These are phyloP conservation scores for Lamellibrachia satsuma DNA, from an alignment of 2,888 invertebrate species.

Conservation along the genomic window DNA sequence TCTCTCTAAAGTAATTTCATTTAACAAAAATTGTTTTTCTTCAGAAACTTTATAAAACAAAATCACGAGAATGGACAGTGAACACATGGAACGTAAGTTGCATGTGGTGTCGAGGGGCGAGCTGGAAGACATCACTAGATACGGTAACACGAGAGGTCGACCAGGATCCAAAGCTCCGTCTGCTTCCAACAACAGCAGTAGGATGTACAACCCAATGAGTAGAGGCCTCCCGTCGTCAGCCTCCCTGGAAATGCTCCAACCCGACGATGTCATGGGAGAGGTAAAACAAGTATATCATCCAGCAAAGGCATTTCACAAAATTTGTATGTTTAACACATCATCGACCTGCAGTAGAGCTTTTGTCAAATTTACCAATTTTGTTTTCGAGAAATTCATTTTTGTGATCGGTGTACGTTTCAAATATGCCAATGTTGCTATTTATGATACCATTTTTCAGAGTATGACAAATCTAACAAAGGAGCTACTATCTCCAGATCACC, in stretches of 20 bases:
- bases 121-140: constrained; percentile 28
- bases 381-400: too few species aligned
- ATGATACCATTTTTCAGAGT: too few species aligned
- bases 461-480: too few species aligned
- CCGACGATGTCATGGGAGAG: constrained; percentile 28
- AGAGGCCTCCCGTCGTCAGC: neutral
- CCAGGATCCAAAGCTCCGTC: constrained; percentile 20
- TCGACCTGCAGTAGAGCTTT: too few species aligned
- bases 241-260: constrained; percentile 28
- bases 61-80: constrained; percentile 21
- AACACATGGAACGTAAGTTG: constrained; percentile 22
- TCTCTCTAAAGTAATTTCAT: neutral
- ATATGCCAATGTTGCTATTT: too few species aligned
- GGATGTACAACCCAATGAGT: constrained; percentile 18
- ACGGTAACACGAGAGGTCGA: constrained; percentile 7
- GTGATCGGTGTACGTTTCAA: too few species aligned
- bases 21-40: neutral
- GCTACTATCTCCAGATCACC: too few species aligned
- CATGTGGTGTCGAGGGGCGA: constrained; percentile 25
- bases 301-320: neutral
- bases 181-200: constrained; percentile 14
- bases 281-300: neutral
- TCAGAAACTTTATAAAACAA: neutral
- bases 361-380: too few species aligned
- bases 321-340: too few species aligned